Conservation (phyloP, 2,113 vertebrate genomes). For the Electrona antarctica region DNA sequence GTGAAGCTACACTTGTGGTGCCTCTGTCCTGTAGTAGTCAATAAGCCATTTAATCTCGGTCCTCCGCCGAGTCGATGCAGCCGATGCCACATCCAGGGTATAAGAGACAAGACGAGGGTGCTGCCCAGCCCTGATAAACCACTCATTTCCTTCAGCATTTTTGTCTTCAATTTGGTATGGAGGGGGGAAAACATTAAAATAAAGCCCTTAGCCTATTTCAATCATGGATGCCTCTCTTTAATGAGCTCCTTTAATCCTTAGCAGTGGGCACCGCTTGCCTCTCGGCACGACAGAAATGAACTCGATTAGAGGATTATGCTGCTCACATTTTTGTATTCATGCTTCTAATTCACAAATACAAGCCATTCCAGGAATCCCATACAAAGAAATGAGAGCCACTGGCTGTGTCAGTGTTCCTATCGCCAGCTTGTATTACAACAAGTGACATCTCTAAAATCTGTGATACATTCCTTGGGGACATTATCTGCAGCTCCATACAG, state of each 20-base stretch:
- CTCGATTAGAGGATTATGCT: conserved; percentile 76
- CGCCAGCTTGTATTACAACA: conserved; percentile 35
- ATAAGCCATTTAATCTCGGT: conserved; percentile 82
- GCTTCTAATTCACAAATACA: conserved; percentile 72
- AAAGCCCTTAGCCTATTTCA: conserved; percentile 77
- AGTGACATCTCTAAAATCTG: conserved; percentile 18
- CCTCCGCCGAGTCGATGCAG: conserved; percentile 73
- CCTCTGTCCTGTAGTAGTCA: conserved; percentile 71
- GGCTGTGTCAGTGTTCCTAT: conserved; percentile 41
- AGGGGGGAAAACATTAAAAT: conserved; percentile 14
- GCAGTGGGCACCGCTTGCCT: conserved; percentile 60
- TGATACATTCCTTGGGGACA: conserved; percentile 11
- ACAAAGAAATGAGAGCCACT: conserved; percentile 48
- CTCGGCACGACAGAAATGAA: conserved; percentile 66
- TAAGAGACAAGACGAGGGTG: conserved; percentile 58
- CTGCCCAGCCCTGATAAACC: conserved; percentile 79
- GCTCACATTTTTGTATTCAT: conserved; percentile 65
- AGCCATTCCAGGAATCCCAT: conserved; percentile 57
- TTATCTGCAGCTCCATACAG: background rate
- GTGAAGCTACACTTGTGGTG: conserved; percentile 64
- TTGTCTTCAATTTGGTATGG: conserved; percentile 76
- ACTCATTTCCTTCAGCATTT: conserved; percentile 72
- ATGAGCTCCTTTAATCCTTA: conserved; percentile 79
- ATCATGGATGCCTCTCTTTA: conserved; percentile 76
- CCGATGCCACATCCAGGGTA: conserved; percentile 68